phyloP scores from a whole-genome alignment of 2,888 invertebrate genomes.

The Acleris laterana region DNA sequence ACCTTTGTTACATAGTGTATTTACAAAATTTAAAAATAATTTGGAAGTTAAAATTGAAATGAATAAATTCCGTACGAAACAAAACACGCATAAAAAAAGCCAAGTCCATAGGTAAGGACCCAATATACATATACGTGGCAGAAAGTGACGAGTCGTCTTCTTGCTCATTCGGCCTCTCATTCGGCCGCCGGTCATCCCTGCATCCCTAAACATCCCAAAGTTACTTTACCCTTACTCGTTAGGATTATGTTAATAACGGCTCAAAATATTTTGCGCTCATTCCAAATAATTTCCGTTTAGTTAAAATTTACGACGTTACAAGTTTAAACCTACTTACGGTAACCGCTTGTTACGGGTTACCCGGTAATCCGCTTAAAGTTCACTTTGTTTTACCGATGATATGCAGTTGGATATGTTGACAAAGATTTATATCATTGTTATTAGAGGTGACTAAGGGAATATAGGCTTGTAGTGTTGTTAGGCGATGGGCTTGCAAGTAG shows the following conservation, averaged over 20 bases:
- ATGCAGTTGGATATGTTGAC: conserved; percentile 16
- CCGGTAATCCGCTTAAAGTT: conserved; percentile 28
- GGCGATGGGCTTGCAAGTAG: too few relatives aligned
- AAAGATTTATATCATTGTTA: not conserved
- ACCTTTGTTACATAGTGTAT: too few relatives aligned
- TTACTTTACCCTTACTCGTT: conserved; percentile 47
- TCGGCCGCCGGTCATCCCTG: not conserved
- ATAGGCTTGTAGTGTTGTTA: too few relatives aligned
- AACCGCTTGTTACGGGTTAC: conserved; percentile 47
- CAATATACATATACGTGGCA: too few relatives aligned
- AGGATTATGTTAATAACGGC: conserved; percentile 74
- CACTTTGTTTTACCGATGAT: conserved; percentile 11
- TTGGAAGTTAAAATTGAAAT: too few relatives aligned
- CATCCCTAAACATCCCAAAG: conserved; percentile 24
- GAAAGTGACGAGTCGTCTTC: too few relatives aligned
- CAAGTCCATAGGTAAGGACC: too few relatives aligned
- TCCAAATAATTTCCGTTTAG: conserved; percentile 70
- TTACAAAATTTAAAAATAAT: too few relatives aligned
- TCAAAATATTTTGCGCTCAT: conserved; percentile 71
- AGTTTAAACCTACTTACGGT: conserved; percentile 63
- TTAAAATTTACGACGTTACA: conserved; percentile 61
- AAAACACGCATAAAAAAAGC: too few relatives aligned
- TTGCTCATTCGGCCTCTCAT: not conserved
- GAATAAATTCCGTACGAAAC: too few relatives aligned
- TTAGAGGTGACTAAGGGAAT: not conserved